Evolutionary conservation across 2,888 invertebrate genomes (phyloP), one percentile per base, ranked within the genome.

Genomic region (Pycnomerus fuliginosus): DNA sequence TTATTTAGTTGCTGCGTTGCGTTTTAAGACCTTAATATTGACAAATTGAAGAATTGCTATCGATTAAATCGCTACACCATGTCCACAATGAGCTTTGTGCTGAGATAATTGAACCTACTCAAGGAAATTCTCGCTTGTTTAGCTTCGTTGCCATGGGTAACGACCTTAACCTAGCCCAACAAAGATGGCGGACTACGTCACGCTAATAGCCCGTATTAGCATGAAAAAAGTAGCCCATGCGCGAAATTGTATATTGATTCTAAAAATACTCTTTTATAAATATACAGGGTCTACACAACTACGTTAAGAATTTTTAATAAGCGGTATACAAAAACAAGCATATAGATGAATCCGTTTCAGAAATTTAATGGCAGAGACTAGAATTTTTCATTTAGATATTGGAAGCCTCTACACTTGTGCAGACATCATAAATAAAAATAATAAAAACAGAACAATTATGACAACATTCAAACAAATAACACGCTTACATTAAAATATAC

Each of bases 231-330:
- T n/a, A n/a, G n/a, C n/a, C n/a, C n/a, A n/a, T n/a, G n/a, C n/a
- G n/a, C n/a, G 40, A 40, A 40, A 12, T 33, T 41, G 41, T 41
- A 41, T 41, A 41, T 41, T 41, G 41, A 33, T 41, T 41, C 41
- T 41, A 41, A 41, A 41, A 41, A 41, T 41, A 41, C 11, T 22
- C 24, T 41, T 41, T 32, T 34, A 28, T 36, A 36, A 28, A 28
- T 28, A 41, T 41, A 41, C 34, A 41, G 27, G 29, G 13, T 39
- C 25, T 32, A n/a, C 32, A 39, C 39, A 11, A 3, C 34, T 36
- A 32, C 31, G 27, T 4, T 4, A 27, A 27, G 11, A 27, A 27
- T 10, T 4, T 10, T 27, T 14, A 20, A 16, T 16, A 38, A 28
- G 14, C 8, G 4, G 23, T 23, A 23, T 23, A 13, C 25, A 35